Evolutionary conservation across 2,888 invertebrate species (phyloP).

Genomic region (Odontocerum albicorne): DNA sequence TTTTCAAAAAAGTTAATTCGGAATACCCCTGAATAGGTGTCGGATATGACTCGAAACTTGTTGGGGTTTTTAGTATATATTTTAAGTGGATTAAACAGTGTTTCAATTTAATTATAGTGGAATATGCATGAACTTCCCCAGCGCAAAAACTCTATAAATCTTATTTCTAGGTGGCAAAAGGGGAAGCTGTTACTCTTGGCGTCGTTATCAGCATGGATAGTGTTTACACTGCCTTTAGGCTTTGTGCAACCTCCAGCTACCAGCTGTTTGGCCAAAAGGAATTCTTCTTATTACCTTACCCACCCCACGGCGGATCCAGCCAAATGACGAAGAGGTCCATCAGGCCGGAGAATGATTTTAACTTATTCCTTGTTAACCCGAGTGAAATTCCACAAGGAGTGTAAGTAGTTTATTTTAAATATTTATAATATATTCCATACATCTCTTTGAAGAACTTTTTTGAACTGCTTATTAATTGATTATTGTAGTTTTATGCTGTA

Average conservation of each 20-base stretch:
- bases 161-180: slow-evolving; percentile 77
- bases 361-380: slow-evolving; percentile 41
- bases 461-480: too few species aligned
- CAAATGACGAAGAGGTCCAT: slow-evolving; percentile 56
- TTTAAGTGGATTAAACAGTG: too few species aligned
- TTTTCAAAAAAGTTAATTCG: too few species aligned
- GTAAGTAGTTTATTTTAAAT: slow-evolving; percentile 27
- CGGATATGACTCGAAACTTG: too few species aligned
- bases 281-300: slow-evolving; percentile 65
- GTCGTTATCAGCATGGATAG: slow-evolving; percentile 92
- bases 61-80: too few species aligned
- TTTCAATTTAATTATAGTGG: too few species aligned
- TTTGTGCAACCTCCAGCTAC: slow-evolving; percentile 94
- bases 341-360: slow-evolving; percentile 42
- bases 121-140: too few species aligned
- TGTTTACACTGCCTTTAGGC: slow-evolving; percentile 94
- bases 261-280: slow-evolving; percentile 73
- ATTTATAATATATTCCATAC: too few species aligned
- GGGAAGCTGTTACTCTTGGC: slow-evolving; percentile 86
- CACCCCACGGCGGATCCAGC: slow-evolving; percentile 49
- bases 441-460: too few species aligned
- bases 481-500: too few species aligned
- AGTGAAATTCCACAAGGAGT: slow-evolving; percentile 27
- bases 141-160: too few species aligned
- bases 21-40: too few species aligned